phyloP scores from a whole-genome alignment of 2,797 vertebrate genomes.

The Anguilla marmorata region DNA sequence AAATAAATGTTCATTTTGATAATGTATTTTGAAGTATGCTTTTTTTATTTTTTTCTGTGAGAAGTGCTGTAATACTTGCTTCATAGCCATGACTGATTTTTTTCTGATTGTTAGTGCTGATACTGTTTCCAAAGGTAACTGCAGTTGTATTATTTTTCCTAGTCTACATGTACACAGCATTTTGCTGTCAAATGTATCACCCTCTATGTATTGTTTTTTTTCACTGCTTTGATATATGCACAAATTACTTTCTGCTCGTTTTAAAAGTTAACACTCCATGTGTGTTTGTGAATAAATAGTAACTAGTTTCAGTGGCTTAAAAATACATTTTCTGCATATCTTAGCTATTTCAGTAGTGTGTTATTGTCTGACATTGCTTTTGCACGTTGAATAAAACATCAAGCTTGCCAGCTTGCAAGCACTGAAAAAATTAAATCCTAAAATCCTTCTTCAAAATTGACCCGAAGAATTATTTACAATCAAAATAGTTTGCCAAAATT shows the following conservation, averaged over 20 bases:
- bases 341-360: not conserved
- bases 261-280: not conserved
- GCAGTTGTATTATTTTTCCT: not conserved
- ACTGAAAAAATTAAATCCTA: conserved; percentile 8
- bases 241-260: not conserved
- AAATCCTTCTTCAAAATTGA: not conserved
- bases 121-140: not conserved
- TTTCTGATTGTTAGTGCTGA: not conserved
- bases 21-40: not conserved
- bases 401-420: not conserved
- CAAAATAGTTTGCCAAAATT: not conserved
- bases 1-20: not conserved
- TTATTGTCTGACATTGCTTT: not conserved
- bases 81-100: not conserved
- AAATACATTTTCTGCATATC: not conserved
- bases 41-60: conserved; percentile 5
- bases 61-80: conserved; percentile 6
- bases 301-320: conserved; percentile 3
- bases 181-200: not conserved
- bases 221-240: not conserved
- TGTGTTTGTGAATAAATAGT: not conserved
- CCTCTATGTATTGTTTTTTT: not conserved
- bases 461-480: not conserved
- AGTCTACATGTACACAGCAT: not conserved
- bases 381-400: not conserved